Base-by-base conservation (phyloP, 2,797 vertebrate genomes). In the Astyanax mexicanus region DNA sequence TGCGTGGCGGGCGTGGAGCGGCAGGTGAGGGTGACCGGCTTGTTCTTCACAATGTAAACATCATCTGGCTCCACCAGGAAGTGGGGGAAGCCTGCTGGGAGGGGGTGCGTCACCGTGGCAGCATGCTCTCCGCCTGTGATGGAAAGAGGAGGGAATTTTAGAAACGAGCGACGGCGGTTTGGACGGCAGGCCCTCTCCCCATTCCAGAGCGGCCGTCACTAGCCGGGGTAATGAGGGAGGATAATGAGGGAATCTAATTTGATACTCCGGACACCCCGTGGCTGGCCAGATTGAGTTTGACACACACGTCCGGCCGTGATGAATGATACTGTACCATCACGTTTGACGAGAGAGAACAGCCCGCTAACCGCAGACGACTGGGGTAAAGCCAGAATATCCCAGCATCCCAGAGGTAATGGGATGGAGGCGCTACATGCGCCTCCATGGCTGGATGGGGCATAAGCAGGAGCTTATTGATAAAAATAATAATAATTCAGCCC, bases 41-140 rank as follows among this genome's bases (percentile, higher is more conserved):
- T 99, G 93, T 99, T 99, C 91, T 99, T 98, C 78, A 99, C 96
- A 0, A 99, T 98, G 89, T 95, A 99, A 62, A 97, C 97, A 0
- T 99, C 96, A 70, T 96, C 94, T 0, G 98, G 98, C 86, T 99
- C 98, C 87, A 98, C 91, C 86, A 97, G 93, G 91, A 99, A 99
- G 92, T 95, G 95, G 1, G 98, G 98, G 83, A 93, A 93, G 1
- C 92, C 88, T 0, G 94, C 95, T 0, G 97, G 94, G 29, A 96
- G 93, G 0, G 94, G 93, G 81, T 92, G 94, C 0, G 96, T 94
- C 68, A 94, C 95, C 0, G 97, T 96, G 19, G 93, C 95, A 0
- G 93, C 92, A 75, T 96, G 96, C 85, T 99, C 96, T 57, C 95
- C 95, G 84, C 94, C 98, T 98, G 90, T 0, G 6, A 61, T 15